These are phyloP conservation scores for Chitala chitala DNA, from an alignment of 2,113 vertebrate genomes.

Conservation along the genomic window DNA sequence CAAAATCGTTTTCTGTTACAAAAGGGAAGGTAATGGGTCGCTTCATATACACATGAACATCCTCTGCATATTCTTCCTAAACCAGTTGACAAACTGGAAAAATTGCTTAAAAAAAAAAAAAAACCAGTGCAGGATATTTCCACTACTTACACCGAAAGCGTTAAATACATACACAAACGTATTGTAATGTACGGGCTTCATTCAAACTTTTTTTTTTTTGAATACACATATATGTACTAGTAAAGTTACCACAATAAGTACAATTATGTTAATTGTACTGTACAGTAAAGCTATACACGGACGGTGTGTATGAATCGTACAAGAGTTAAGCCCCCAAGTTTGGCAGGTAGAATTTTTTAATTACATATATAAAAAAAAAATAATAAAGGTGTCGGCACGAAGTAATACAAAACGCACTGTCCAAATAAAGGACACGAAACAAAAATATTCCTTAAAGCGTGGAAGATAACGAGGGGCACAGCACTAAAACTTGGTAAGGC, in stretches of 20 bases:
- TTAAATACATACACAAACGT: no score
- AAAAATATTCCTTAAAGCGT: background rate
- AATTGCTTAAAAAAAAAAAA: no score
- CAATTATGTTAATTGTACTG: background rate
- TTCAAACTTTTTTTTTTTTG: no score
- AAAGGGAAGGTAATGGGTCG: background rate
- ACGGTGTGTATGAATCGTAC: background rate
- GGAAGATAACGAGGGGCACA: background rate
- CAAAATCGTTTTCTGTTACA: conserved; percentile 24
- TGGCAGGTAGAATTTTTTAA: background rate
- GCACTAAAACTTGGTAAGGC: background rate
- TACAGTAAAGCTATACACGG: background rate
- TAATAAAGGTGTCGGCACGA: background rate
- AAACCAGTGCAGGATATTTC: no score
- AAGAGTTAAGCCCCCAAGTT: background rate
- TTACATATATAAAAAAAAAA: no score
- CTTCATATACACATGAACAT: no score
- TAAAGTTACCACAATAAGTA: background rate
- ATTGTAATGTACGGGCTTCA: no score
- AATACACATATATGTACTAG: background rate
- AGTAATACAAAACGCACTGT: background rate
- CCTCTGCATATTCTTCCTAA: no score
- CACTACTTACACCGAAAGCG: no score
- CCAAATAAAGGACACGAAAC: background rate
- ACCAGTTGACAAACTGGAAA: no score